Conservation (phyloP, 1,140 invertebrate species). For the Drosophila tani region DNA sequence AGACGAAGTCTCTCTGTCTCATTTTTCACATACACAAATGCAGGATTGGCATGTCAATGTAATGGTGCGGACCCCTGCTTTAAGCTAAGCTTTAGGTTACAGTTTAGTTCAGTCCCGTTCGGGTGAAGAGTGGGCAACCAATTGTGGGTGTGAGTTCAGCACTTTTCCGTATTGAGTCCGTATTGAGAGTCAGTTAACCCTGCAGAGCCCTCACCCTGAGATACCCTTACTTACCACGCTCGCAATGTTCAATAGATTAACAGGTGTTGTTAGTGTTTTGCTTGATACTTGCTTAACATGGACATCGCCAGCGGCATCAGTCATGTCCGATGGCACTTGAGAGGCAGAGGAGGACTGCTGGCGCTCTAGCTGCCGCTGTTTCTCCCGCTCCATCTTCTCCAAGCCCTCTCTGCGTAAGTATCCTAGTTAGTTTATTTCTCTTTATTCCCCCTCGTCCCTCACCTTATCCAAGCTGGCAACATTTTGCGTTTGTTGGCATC, state of each 20-base stretch:
- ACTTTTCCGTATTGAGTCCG: constrained; percentile 36
- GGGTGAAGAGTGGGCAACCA: constrained; percentile 27
- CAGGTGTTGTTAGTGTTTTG: constrained; percentile 79
- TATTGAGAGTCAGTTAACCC: constrained; percentile 34
- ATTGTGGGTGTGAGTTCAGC: constrained; percentile 22
- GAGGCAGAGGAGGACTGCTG: constrained; percentile 88
- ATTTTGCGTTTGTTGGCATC: constrained; percentile 96
- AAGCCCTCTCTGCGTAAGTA: constrained; percentile 87
- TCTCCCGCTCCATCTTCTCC: constrained; percentile 98
- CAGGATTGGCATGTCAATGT: too few species aligned
- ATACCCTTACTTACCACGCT: constrained; percentile 70
- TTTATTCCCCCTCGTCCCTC: not conserved
- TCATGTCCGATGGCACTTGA: constrained; percentile 64
- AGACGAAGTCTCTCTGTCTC: too few species aligned
- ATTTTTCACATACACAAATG: too few species aligned
- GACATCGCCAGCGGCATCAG: constrained; percentile 18
- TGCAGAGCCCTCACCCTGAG: constrained; percentile 12
- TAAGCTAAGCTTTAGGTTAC: not conserved
- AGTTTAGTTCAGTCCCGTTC: constrained; percentile 28
- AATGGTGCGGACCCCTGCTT: too few species aligned
- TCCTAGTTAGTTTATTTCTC: not conserved
- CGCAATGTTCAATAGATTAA: constrained; percentile 75
- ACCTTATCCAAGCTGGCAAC: constrained; percentile 96
- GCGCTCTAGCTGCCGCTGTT: constrained; percentile 93
- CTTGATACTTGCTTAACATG: constrained; percentile 80